phyloP scores from a whole-genome alignment of 2,113 vertebrate species.

The Acanthochromis polyacanthus region DNA sequence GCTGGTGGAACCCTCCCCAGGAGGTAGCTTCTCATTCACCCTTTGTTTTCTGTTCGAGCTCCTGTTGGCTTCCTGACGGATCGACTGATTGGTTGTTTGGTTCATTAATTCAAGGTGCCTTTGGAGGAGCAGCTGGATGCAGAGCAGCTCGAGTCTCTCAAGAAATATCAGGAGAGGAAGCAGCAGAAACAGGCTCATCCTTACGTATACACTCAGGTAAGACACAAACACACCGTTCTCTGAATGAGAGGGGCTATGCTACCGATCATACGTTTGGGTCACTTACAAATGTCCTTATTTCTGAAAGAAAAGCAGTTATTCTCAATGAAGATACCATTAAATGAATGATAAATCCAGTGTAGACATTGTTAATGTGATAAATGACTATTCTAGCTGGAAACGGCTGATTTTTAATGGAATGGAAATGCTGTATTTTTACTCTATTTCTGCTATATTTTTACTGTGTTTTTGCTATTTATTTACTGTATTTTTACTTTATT shows the following conservation, averaged over 20 bases:
- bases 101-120: slow-evolving; percentile 63
- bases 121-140: slow-evolving; percentile 94
- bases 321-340: too few relatives aligned
- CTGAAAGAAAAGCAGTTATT: too few relatives aligned
- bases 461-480: too few relatives aligned
- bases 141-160: slow-evolving; percentile 93
- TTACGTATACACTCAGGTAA: slow-evolving; percentile 70
- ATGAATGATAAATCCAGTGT: too few relatives aligned
- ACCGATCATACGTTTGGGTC: too few relatives aligned
- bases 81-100: background rate
- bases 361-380: too few relatives aligned
- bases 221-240: slow-evolving; percentile 44
- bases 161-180: slow-evolving; percentile 95
- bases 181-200: slow-evolving; percentile 81
- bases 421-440: too few relatives aligned
- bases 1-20: slow-evolving; percentile 98
- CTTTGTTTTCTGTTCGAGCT: background rate
- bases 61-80: background rate
- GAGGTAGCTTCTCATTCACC: slow-evolving; percentile 81
- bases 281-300: too few relatives aligned
- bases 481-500: too few relatives aligned
- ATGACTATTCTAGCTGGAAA: too few relatives aligned
- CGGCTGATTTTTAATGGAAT: too few relatives aligned
- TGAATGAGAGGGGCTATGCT: background rate
- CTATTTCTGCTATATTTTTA: too few relatives aligned